Evolutionary conservation across 2,797 vertebrate species (phyloP).

Genomic region (Rallus crepitans): DNA sequence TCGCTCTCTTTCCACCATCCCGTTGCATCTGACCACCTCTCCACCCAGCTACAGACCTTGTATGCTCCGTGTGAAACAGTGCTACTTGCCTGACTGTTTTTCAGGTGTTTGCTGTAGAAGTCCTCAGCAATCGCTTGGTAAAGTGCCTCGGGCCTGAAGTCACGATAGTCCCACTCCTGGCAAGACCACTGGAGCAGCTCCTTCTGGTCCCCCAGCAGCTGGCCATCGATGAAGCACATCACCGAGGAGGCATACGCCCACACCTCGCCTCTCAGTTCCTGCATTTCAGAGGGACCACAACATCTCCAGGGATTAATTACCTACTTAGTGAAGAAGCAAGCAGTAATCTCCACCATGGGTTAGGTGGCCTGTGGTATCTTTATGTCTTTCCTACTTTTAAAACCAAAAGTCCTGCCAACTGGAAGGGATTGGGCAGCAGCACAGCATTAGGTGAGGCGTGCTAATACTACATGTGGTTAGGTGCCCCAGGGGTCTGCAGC

Average conservation of each 20-base stretch:
- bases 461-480: neutral
- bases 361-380: neutral
- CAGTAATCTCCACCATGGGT: neutral
- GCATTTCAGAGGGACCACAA: constrained; percentile 24
- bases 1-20: neutral
- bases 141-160: constrained; percentile 75
- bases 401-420: neutral
- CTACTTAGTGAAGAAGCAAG: neutral
- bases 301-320: neutral
- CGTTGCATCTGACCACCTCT: neutral
- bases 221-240: constrained; percentile 86
- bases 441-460: neutral
- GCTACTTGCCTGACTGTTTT: constrained; percentile 83
- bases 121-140: constrained; percentile 83
- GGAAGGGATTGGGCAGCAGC: neutral
- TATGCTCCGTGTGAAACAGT: neutral
- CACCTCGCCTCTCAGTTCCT: constrained; percentile 88
- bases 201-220: constrained; percentile 84
- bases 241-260: constrained; percentile 85
- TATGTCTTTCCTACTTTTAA: constrained; percentile 1
- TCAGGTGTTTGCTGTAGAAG: constrained; percentile 82
- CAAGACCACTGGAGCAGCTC: constrained; percentile 85
- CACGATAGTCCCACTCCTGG: constrained; percentile 79
- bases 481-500: neutral
- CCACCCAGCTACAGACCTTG: neutral